A percentile compares a stretch with the other conserved stretches of the same genome.
Conservation (phyloP, 2,113 vertebrate genomes). For the Turdus rufiventris region DNA sequence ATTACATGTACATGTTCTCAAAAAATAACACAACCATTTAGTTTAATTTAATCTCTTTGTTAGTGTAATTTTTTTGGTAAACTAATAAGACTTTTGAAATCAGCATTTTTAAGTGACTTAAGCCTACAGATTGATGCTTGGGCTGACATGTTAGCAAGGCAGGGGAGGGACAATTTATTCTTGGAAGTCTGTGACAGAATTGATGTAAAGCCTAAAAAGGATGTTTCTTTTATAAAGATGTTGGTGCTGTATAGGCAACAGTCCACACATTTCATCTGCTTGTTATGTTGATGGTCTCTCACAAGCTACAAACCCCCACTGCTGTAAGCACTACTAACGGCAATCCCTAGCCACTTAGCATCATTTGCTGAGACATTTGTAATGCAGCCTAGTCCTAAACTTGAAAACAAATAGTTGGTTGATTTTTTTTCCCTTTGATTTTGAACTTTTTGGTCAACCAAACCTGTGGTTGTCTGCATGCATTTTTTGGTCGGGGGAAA, state of each 20-base stretch:
- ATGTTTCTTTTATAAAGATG: slow-evolving; percentile 35
- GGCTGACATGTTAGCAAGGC: slow-evolving; percentile 17
- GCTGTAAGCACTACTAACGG: slow-evolving; percentile 32
- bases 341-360: neutral
- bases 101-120: neutral
- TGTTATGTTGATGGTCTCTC: slow-evolving; percentile 31
- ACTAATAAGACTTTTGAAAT: neutral
- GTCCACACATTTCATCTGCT: slow-evolving; percentile 51
- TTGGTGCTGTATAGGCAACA: slow-evolving; percentile 30
- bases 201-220: slow-evolving; percentile 38
- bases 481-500: fast-evolving
- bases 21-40: neutral
- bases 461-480: neutral
- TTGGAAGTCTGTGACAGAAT: slow-evolving; percentile 13
- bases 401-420: neutral
- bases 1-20: neutral
- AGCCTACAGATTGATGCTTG: neutral
- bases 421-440: neutral
- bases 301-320: neutral
- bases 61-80: neutral
- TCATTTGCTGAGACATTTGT: neutral
- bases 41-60: neutral
- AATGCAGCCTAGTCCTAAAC: neutral
- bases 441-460: neutral
- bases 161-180: slow-evolving; percentile 23